Conservation (phyloP, 2,888 invertebrate species). For the Euplexia lucipara region DNA sequence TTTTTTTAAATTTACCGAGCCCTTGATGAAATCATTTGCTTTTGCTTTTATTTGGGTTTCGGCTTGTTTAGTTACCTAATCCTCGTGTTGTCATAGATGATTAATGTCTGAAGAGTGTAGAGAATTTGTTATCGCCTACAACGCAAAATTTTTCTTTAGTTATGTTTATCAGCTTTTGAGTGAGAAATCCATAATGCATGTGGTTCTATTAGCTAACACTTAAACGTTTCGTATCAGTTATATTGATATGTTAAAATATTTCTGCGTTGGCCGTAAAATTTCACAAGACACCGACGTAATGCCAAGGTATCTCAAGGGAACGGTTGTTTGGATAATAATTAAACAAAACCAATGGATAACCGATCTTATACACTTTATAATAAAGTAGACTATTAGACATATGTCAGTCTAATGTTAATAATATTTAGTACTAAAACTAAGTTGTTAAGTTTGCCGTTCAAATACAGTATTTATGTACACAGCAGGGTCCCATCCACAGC, state of each 20-base stretch:
- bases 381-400: conserved; percentile 39
- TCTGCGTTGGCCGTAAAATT: conserved; percentile 51
- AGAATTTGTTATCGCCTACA: not conserved
- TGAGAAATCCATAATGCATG: conserved; percentile 15
- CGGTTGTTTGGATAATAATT: conserved; percentile 30
- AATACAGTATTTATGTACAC: conserved; percentile 67
- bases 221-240: conserved; percentile 24
- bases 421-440: conserved; percentile 43
- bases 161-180: not conserved
- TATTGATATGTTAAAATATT: conserved; percentile 42
- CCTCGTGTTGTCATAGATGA: too few species aligned
- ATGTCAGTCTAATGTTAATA: conserved; percentile 27
- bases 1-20: too few species aligned
- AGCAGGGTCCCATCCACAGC: conserved; percentile 64
- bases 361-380: conserved; percentile 2
- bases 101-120: not conserved
- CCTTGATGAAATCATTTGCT: too few species aligned
- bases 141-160: not conserved
- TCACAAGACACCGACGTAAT: conserved; percentile 50
- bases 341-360: conserved; percentile 20
- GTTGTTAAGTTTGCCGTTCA: conserved; percentile 64
- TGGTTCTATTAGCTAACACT: conserved; percentile 15
- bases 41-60: too few species aligned
- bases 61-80: too few species aligned
- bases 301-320: conserved; percentile 50